Base-by-base conservation (phyloP, 2,113 vertebrate species). In the Ascaphus truei region DNA sequence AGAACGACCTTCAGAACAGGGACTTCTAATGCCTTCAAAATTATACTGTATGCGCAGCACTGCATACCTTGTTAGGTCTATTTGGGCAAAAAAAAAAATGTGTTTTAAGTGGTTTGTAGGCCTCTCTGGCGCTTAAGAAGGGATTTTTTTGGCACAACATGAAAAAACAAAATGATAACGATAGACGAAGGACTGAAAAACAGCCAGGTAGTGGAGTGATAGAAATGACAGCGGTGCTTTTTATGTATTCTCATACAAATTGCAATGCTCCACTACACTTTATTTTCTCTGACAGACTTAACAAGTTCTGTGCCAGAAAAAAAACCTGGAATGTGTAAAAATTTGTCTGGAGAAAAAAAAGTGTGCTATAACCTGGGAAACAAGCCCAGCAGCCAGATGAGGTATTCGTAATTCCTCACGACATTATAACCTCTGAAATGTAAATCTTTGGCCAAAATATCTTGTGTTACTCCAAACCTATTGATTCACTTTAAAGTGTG, bases 331-430 rank as follows among this genome's bases (percentile, higher is more conserved):
- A 69, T 69, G 52, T 39, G n/a, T 60, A 69, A 27, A n/a, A 60
- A 50, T 37, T 30, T 63, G 66, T 60, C 66, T 60, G 56, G 66
- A 69, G 13, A 60, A 60, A 34, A 34, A 8, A 60, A 60, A 34
- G 27, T 48, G 23, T 60, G 51, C n/a, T 29, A 34, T 60, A 26
- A 50, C n/a, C 33, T 69, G 53, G 53, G 64, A 67, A 57, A 31
- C 25, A 20, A 45, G 66, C 55, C 66, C 55, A 56, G 36, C 50
- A n/a, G 37, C 64, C 37, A 60, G 56, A 69, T 69, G 45, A 39
- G 41, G 53, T 59, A 36, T 41, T 48, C 15, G 26, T 55, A 27
- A 20, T 56, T 51, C 48, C 45, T 60, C 56, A 50, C 48, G 31
- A 68, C 29, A 13, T 11, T 37, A 26, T 51, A 51, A 39, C 43